Conservation (phyloP, 2,888 invertebrate species). For the Sinotaia quadrata region DNA sequence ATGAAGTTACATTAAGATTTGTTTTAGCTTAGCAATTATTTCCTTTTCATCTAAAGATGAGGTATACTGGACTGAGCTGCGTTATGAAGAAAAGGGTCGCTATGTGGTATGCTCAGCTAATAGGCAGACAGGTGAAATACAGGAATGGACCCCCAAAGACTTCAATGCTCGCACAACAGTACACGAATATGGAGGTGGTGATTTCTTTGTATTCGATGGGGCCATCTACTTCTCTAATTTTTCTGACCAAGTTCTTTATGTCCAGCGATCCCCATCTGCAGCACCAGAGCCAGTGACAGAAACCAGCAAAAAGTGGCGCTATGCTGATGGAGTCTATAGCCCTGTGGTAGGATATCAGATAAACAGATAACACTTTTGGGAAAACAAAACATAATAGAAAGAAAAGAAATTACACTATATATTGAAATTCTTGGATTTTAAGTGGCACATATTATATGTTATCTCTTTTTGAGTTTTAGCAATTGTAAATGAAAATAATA, state of each 20-base stretch:
- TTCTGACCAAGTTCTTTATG: constrained; percentile 65
- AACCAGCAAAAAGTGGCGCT: constrained; percentile 53
- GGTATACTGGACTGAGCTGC: constrained; percentile 68
- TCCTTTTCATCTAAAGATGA: constrained; percentile 47
- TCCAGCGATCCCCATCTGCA: constrained; percentile 48
- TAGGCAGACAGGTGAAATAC: constrained; percentile 35
- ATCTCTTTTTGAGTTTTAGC: too few species aligned
- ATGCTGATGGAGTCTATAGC: constrained; percentile 60
- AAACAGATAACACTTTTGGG: too few species aligned
- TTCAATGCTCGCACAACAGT: constrained; percentile 68
- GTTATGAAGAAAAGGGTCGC: constrained; percentile 65
- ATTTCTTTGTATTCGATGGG: constrained; percentile 62
- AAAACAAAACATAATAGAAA: too few species aligned
- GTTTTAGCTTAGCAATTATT: too few species aligned
- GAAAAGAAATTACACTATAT: too few species aligned
- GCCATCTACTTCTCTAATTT: constrained; percentile 68
- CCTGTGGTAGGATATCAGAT: constrained; percentile 47
- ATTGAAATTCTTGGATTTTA: too few species aligned
- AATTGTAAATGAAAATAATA: too few species aligned
- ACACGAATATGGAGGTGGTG: constrained; percentile 74
- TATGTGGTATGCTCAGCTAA: constrained; percentile 63
- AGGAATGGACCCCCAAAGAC: constrained; percentile 60
- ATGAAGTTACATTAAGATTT: too few species aligned
- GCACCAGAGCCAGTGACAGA: constrained; percentile 55
- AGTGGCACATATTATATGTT: too few species aligned